Conservation (phyloP, 2,113 vertebrate genomes). For the Dolichallabes microphthalmus region DNA sequence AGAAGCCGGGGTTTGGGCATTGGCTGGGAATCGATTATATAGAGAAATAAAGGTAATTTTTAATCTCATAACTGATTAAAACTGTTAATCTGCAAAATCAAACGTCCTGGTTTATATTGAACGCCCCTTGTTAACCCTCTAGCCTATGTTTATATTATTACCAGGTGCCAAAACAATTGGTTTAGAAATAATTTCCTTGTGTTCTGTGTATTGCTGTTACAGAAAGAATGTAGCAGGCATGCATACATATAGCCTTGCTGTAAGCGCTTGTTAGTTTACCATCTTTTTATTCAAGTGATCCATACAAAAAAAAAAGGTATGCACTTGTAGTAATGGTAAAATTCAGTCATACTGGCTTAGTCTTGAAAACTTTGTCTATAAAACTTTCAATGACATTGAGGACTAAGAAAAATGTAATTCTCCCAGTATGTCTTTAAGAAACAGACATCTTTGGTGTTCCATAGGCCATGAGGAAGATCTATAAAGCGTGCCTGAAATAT, state of each 20-base stretch:
- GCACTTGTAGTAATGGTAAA: background rate
- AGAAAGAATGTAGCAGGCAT: background rate
- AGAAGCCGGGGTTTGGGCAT: too few species aligned
- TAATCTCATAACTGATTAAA: too few species aligned
- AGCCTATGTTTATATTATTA: background rate
- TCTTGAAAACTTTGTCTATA: background rate
- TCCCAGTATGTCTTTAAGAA: background rate
- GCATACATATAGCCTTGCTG: background rate
- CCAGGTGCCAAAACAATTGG: background rate
- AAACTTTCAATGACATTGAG: background rate
- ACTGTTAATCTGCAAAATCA: too few species aligned
- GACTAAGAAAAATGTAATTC: background rate
- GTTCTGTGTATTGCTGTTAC: background rate
- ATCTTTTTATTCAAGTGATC: background rate
- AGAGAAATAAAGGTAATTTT: too few species aligned
- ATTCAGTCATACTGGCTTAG: background rate
- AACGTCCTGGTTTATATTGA: too few species aligned
- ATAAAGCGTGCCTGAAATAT: conserved; percentile 85
- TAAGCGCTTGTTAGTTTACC: background rate
- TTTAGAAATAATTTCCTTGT: background rate
- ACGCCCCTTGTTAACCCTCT: background rate
- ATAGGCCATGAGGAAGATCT: conserved; percentile 83
- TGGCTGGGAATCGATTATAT: too few species aligned
- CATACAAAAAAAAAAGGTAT: background rate
- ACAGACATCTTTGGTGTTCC: background rate